Evolutionary conservation across 2,797 vertebrate genomes (phyloP).

Genomic region (Zenarchopterus dispar): DNA sequence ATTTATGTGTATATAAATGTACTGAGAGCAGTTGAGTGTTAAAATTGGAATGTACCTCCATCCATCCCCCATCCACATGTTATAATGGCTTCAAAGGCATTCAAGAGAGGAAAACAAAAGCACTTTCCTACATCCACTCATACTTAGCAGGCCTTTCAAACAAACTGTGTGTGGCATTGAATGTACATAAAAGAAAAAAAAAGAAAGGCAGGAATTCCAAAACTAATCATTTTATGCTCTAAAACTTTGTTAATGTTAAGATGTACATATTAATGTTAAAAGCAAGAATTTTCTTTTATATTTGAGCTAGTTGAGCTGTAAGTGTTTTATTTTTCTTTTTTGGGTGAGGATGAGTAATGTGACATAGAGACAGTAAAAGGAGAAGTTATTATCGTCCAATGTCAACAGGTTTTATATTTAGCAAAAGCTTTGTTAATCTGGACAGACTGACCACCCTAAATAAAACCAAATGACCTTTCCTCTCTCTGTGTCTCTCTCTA

Average conservation of each 20-base stretch:
- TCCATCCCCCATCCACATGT: conserved; percentile 14
- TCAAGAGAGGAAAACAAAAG: conserved; percentile 32
- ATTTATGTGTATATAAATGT: not conserved
- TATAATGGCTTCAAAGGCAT: conserved; percentile 37
- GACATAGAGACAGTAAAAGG: conserved; percentile 37
- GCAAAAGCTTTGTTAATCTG: conserved; percentile 46
- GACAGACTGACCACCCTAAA: conserved; percentile 29
- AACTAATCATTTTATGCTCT: conserved; percentile 33
- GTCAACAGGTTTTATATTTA: conserved; percentile 62
- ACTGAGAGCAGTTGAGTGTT: conserved; percentile 34
- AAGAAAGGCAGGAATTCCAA: conserved; percentile 12
- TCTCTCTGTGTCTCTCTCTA: conserved; percentile 12
- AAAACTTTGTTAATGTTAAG: not conserved
- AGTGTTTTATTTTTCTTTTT: no score
- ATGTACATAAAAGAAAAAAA: conserved; percentile 20
- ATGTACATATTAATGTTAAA: not conserved
- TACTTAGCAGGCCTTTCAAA: conserved; percentile 64
- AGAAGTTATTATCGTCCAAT: conserved; percentile 36
- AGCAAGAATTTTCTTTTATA: no score
- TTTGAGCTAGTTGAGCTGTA: no score
- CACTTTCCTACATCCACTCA: conserved; percentile 29
- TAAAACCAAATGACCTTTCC: conserved; percentile 33
- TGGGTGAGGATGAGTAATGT: not conserved
- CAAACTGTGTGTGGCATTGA: conserved; percentile 64
- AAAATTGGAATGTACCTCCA: conserved; percentile 1